Conservation (phyloP, 2,113 vertebrate species). For the Mixornis gularis region DNA sequence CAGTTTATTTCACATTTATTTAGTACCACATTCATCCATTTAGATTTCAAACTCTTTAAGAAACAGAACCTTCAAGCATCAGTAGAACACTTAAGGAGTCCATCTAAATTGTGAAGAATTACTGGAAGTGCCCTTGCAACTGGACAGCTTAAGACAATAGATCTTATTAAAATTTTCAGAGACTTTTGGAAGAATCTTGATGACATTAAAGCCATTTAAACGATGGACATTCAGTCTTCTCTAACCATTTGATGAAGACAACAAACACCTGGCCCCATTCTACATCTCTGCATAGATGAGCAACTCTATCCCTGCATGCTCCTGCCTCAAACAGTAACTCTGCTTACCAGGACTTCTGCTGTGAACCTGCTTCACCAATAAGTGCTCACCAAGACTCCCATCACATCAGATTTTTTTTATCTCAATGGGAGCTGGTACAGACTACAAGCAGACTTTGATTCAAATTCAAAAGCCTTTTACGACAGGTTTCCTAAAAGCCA, state of each 20-base stretch:
- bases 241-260: background rate
- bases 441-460: background rate
- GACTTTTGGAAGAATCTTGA: background rate
- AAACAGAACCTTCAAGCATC: background rate
- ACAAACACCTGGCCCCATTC: background rate
- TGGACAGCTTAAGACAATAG: background rate
- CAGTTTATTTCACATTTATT: background rate
- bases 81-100: background rate
- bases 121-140: background rate
- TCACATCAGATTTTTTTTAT: background rate
- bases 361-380: background rate
- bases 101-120: background rate
- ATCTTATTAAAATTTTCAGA: background rate
- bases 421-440: background rate
- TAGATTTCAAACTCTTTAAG: background rate
- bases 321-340: background rate
- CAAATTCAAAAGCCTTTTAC: background rate
- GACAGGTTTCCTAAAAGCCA: background rate
- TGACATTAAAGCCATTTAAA: background rate
- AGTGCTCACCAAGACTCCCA: background rate
- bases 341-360: background rate
- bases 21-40: background rate
- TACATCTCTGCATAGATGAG: background rate
- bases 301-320: background rate
- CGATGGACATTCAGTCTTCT: background rate